Conservation (phyloP, 64 coral and sea anemone genomes). For the Astreopora myriophthalma region DNA sequence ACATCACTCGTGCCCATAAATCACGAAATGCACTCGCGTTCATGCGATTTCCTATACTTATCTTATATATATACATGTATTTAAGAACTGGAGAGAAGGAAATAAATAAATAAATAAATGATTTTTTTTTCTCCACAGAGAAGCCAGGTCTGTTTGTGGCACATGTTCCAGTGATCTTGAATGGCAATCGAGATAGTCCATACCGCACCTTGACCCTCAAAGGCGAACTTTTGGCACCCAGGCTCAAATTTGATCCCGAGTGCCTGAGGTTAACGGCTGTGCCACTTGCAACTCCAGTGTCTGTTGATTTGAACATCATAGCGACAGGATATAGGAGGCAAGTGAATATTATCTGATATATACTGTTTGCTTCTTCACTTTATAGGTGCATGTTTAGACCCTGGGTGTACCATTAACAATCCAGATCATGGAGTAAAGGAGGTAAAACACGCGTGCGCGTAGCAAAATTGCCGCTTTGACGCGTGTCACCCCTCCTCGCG, state of each 20-base stretch:
- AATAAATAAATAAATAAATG: too few species aligned
- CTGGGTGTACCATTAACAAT: background rate
- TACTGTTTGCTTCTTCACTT: background rate
- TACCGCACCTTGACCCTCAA: conserved; percentile 84
- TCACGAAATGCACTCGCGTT: too few species aligned
- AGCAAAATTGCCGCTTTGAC: too few species aligned
- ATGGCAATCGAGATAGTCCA: conserved; percentile 72
- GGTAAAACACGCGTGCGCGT: too few species aligned
- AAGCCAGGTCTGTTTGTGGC: conserved; percentile 81
- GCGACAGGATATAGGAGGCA: conserved; percentile 93
- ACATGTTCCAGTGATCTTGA: conserved; percentile 85
- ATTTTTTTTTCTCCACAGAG: conserved; percentile 30
- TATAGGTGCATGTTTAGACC: too few species aligned
- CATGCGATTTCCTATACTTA: too few species aligned
- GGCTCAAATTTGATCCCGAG: conserved; percentile 81
- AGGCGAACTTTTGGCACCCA: conserved; percentile 74
- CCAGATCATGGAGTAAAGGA: too few species aligned
- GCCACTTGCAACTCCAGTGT: conserved; percentile 77
- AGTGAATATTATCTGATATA: background rate
- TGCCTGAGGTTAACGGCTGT: conserved; percentile 70
- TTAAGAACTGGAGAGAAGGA: too few species aligned
- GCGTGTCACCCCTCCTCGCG: too few species aligned
- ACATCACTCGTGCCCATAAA: too few species aligned
- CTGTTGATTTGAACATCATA: conserved; percentile 85
- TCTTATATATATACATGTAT: too few species aligned